Evolutionary conservation across 2,888 invertebrate species (phyloP), one percentile per base, ranked within the genome.

Genomic region (Drepana falcataria): DNA sequence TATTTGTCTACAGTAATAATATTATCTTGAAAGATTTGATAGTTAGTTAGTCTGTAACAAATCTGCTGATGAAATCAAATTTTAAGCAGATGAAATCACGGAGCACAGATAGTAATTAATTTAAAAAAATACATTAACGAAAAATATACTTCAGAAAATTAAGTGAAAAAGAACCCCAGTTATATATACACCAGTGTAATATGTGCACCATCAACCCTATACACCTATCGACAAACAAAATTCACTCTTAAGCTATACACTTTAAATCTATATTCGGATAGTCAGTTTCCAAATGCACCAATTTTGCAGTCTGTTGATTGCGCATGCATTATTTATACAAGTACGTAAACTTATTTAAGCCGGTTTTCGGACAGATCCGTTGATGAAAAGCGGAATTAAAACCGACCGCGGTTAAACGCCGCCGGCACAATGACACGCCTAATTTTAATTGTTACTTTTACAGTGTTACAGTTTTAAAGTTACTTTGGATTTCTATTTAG

Each of bases 241-340:
- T 9, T 44, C 6, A 44, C 9, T 9, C 2, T 3, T 6, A 9
- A 9, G 6, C 6, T 9, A 9, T 9, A 9, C 44, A 9, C 9
- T 44, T 44, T 9, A 9, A 44, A 3, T 2, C 1, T 44, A 44
- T 9, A 9, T 44, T 44, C 9, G 44, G 9, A 9, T 44, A 44
- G 9, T 9, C 6, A 9, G 9, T 9, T 2, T 9, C 21, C 9
- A 44, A 44, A 44, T 60, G 56, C 48, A 54, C 51, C 55, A 21
- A 55, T 52, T 51, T 53, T 58, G 55, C 57, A 55, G 58, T 56
- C 65, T 53, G 53, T 66, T 69, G 64, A 66, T 66, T 65, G 59
- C 59, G 58, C 56, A 59, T 68, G 61, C 59, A 71, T 69, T 66
- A 70, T 73, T 71, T 60, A 66, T 57, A 60, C 57, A 59, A 55